phyloP scores from a whole-genome alignment of 2,797 vertebrate species.

The Chaunax sp. region DNA sequence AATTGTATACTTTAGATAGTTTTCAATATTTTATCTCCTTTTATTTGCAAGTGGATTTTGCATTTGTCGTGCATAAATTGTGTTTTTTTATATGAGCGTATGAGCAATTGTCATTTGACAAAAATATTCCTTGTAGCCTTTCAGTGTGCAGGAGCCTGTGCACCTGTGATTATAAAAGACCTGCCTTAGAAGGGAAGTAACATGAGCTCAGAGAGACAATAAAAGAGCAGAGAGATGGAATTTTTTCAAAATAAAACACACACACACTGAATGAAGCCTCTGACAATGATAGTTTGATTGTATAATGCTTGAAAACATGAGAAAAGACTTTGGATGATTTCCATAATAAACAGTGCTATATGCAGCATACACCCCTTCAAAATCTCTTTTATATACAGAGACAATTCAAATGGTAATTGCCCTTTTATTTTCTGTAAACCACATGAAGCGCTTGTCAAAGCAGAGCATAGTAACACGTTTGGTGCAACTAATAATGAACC shows the following conservation, averaged over 20 bases:
- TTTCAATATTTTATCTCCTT: slow-evolving; percentile 15
- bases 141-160: slow-evolving; percentile 47
- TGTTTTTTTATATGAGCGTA: slow-evolving; percentile 20
- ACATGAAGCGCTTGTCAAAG: slow-evolving; percentile 1
- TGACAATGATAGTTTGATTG: slow-evolving; percentile 1
- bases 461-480: background rate
- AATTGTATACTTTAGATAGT: slow-evolving; percentile 16
- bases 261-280: slow-evolving; percentile 11
- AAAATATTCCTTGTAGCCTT: slow-evolving; percentile 38
- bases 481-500: slow-evolving; percentile 11
- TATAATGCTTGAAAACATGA: slow-evolving; percentile 7
- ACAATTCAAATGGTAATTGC: background rate
- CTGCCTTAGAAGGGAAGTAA: slow-evolving; percentile 42
- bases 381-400: slow-evolving; percentile 3
- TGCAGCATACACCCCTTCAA: background rate
- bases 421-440: background rate
- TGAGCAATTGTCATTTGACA: slow-evolving; percentile 46
- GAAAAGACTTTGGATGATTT: slow-evolving; percentile 12
- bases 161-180: slow-evolving; percentile 56
- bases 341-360: background rate
- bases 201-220: slow-evolving; percentile 40
- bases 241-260: slow-evolving; percentile 45
- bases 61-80: slow-evolving; percentile 18
- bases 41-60: slow-evolving; percentile 9
- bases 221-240: slow-evolving; percentile 11